These are phyloP conservation scores for Leptopterna dolabrata DNA, from an alignment of 2,888 invertebrate genomes.

Conservation along the genomic window DNA sequence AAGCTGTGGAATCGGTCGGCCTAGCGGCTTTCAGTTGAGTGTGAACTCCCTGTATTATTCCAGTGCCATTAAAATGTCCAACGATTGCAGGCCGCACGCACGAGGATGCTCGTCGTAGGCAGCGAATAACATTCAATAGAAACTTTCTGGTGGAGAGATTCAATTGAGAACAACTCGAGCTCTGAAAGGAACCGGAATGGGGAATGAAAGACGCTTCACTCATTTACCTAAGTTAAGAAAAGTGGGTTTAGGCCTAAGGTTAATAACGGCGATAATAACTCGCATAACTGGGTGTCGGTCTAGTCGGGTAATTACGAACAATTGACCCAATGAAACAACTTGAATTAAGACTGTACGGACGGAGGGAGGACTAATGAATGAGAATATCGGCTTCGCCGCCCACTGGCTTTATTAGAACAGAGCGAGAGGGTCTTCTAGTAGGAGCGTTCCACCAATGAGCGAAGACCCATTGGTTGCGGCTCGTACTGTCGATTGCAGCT, in stretches of 20 bases:
- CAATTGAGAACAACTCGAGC: neutral
- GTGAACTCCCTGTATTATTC: no score
- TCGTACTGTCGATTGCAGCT: no score
- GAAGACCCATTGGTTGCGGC: no score
- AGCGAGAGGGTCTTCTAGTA: neutral
- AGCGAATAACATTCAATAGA: no score
- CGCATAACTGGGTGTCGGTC: constrained; percentile 19
- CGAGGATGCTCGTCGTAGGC: no score
- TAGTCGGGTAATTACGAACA: constrained; percentile 31
- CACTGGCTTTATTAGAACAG: neutral
- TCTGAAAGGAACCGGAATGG: neutral
- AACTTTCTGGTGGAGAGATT: neutral
- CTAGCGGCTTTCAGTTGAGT: no score
- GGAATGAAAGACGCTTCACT: constrained; percentile 5
- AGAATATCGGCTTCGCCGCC: constrained; percentile 24
- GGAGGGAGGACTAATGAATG: constrained; percentile 29
- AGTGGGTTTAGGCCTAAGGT: constrained; percentile 15
- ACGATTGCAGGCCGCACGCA: no score
- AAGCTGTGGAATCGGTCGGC: no score
- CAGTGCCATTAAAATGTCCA: no score
- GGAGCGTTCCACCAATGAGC: neutral
- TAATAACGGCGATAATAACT: constrained; percentile 37
- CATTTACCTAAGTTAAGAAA: constrained; percentile 12
- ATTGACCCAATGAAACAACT: constrained; percentile 31
- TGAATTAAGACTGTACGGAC: constrained; percentile 22